Evolutionary conservation across 2,113 vertebrate species (phyloP), one percentile per base, ranked within the genome.

Genomic region (Lepidothrix coronata): DNA sequence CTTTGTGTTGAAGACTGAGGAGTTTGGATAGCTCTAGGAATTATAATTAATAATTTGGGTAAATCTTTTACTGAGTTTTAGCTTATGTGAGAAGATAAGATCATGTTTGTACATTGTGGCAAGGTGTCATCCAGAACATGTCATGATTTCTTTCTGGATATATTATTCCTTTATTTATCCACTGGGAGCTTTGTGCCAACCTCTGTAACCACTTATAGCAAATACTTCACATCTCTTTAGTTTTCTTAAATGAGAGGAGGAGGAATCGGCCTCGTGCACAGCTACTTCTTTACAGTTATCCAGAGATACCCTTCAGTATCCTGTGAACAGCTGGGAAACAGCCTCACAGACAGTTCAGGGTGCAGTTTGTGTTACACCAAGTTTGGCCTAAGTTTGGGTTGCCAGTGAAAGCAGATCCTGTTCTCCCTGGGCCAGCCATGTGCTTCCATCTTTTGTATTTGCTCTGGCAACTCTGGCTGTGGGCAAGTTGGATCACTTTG

Each of bases 361-460:
- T 61, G 63, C 89, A 78, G 92, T 89, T 55, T 78, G 46, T 20
- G 61, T 91, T 71, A 17, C 10, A 1, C 22, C 0, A n/a, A 66
- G 55, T 77, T 94, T 75, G 90, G 79, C 2, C 54, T 15, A 4
- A 62, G 63, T 76, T 79, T 85, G 58, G 71, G 52, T 71, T 88
- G 85, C 67, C 59, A 30, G 2, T 44, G 92, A 72, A 93, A 89
- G 0, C 8, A 37, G 91, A 84, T 87, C 68, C 55, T 54, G 9
- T 23, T 78, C 52, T 91, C 87, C 51, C 58, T 11, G 37, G 49
- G 52, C 79, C 66, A 78, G 88, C 85, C 86, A 5, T 72, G 89
- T 93, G 87, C 88, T 92, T 30, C 68, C 80, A 39, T 51, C 67
- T 65, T 70, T 91, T 57, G 83, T 83, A 81, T 93, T 97, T 96